Evolutionary conservation across 2,888 invertebrate species (phyloP), one percentile per base, ranked within the genome.

Genomic region (Euplagia quadripunctaria): DNA sequence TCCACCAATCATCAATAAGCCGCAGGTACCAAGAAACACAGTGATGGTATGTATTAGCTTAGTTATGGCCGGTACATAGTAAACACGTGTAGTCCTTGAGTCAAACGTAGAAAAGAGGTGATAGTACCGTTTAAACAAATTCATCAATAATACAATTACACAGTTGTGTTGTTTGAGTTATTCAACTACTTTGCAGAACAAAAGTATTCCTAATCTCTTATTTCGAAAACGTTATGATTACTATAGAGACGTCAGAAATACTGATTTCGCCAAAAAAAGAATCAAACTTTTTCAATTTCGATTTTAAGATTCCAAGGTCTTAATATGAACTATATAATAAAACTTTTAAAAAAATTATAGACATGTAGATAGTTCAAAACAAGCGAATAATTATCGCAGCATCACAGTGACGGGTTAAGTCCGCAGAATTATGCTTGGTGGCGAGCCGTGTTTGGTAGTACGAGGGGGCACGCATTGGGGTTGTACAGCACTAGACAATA

Each of bases 371-470:
- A 93, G 89, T 88, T 84, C 83, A 85, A 90, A 94, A 94, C 91
- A 92, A 94, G 93, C 91, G 88, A 91, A 91, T 94, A 93, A 94
- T 94, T 87, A 92, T 87, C 79, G 65, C 82, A 78, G 81, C 76
- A 70, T 83, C 80, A 78, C 78, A 84, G 85, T 82, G 85, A 87
- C 88, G 86, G 85, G 86, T 79, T 90, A 90, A 93, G 89, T 93
- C 94, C 94, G 92, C 94, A 94, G 91, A 94, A 95, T 95, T 95
- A 94, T 94, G 94, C 93, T 94, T 89, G 94, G 94, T 92, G 92
- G 93, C 89, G 89, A 88, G 81, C 85, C 77, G 71, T 87, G 89
- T 90, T 89, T 87, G 89, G 86, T 72, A 79, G 85, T 85, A 74
- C 82, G 84, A 86, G 88, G 92, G 61, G 91, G 88, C 90, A 85